Evolutionary conservation across 2,797 vertebrate genomes (phyloP).

Genomic region (Gymnodraco acuticeps): DNA sequence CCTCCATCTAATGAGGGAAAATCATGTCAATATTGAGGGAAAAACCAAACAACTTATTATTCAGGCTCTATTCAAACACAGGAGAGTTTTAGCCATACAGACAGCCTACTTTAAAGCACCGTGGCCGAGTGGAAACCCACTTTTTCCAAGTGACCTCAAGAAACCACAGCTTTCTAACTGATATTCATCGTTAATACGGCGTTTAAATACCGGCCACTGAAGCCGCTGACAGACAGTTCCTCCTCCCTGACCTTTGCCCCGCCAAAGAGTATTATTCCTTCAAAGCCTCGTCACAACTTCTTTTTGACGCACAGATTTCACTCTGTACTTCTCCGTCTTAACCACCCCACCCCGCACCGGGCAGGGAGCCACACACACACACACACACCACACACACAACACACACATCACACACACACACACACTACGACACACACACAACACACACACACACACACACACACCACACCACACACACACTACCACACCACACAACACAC

Average conservation of each 20-base stretch:
- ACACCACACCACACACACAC: conserved; percentile 4
- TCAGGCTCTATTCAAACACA: background rate
- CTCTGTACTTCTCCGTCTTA: conserved; percentile 27
- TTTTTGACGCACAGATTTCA: conserved; percentile 34
- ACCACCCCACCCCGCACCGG: conserved; percentile 39
- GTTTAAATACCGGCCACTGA: conserved; percentile 21
- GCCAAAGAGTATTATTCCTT: conserved; percentile 41
- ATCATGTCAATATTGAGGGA: background rate
- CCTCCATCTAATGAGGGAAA: background rate
- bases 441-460: conserved; percentile 16
- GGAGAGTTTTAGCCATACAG: conserved; percentile 1
- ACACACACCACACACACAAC: conserved; percentile 6
- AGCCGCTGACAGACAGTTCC: conserved; percentile 66
- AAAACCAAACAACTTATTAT: too few species aligned
- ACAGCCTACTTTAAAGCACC: conserved; percentile 32
- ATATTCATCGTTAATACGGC: conserved; percentile 19
- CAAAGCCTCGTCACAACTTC: conserved; percentile 33
- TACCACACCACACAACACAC: background rate
- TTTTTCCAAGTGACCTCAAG: conserved; percentile 53
- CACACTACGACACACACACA: conserved; percentile 20
- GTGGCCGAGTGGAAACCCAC: conserved; percentile 39
- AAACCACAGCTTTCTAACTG: conserved; percentile 40
- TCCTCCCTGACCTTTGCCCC: conserved; percentile 59
- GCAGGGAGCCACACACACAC: too few species aligned
- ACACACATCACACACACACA: too few species aligned